phyloP scores from a whole-genome alignment of 2,888 invertebrate species.

The Dasysyrphus tricinctus region DNA sequence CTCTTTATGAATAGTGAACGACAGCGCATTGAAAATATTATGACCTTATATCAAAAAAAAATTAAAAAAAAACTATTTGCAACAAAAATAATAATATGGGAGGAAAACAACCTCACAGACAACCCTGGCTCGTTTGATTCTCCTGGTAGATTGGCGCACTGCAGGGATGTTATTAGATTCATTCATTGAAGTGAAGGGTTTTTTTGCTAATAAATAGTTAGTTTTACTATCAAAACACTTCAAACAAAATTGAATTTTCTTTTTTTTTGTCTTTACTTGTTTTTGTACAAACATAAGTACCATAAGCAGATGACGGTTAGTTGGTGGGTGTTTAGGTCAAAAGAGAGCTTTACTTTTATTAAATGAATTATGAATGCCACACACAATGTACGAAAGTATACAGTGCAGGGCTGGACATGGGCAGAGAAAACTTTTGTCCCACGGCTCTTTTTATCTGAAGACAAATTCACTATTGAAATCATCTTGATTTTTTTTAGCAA shows the following conservation, averaged over 20 bases:
- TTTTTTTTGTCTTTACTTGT: background rate
- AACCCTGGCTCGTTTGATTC: background rate
- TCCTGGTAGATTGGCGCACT: conserved; percentile 49
- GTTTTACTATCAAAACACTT: conserved; percentile 39
- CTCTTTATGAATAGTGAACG: conserved; percentile 63
- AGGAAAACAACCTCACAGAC: background rate
- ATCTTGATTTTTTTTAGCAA: too few relatives aligned
- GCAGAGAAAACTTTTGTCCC: background rate
- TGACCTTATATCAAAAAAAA: conserved; percentile 40
- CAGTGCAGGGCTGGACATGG: background rate
- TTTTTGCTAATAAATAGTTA: conserved; percentile 18
- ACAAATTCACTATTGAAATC: too few relatives aligned
- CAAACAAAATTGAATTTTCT: conserved; percentile 13
- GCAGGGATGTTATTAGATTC: conserved; percentile 63
- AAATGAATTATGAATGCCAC: conserved; percentile 19
- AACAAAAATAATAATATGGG: background rate
- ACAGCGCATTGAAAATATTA: conserved; percentile 69
- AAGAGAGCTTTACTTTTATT: conserved; percentile 15
- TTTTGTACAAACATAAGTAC: background rate
- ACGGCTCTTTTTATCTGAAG: background rate
- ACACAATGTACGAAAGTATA: background rate
- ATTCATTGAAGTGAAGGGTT: background rate
- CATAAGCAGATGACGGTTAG: conserved; percentile 14
- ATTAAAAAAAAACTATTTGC: conserved; percentile 22
- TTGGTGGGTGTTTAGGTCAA: background rate